These are phyloP conservation scores for Macrosteles quadrilineatus DNA, from an alignment of 1,140 invertebrate genomes.

Conservation along the genomic window DNA sequence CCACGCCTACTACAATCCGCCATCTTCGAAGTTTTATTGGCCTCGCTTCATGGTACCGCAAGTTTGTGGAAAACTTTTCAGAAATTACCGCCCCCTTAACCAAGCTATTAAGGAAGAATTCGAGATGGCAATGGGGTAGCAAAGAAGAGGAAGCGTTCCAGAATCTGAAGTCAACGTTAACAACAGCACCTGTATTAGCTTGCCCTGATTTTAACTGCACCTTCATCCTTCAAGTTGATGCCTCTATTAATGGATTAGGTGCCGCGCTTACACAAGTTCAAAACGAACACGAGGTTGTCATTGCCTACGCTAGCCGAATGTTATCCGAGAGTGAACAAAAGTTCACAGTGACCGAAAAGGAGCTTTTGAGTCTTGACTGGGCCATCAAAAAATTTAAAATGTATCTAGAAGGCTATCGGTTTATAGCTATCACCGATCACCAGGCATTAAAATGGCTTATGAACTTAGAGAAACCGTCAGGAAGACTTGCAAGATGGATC, in stretches of 20 bases:
- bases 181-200: conserved; percentile 36
- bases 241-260: conserved; percentile 44
- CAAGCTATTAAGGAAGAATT: conserved; percentile 42
- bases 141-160: conserved; percentile 34
- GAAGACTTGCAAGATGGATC: conserved; percentile 38
- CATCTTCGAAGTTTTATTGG: conserved; percentile 41
- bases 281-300: conserved; percentile 38
- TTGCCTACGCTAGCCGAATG: conserved; percentile 47
- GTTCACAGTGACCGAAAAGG: conserved; percentile 49
- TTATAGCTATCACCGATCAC: conserved; percentile 52
- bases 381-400: conserved; percentile 46
- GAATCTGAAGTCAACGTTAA: conserved; percentile 40
- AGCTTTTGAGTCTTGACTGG: conserved; percentile 50
- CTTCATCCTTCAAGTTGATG: conserved; percentile 45
- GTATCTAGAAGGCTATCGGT: conserved; percentile 49
- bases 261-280: conserved; percentile 43
- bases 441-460: conserved; percentile 48
- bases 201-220: conserved; percentile 41
- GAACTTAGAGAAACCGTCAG: conserved; percentile 45
- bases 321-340: conserved; percentile 46
- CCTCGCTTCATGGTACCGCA: conserved; percentile 45
- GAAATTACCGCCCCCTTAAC: conserved; percentile 44
- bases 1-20: conserved; percentile 39
- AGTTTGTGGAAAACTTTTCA: conserved; percentile 49
- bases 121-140: conserved; percentile 32